Conservation (phyloP, 35 echinoderm and acorn worm species). For the Diadema setosum region DNA sequence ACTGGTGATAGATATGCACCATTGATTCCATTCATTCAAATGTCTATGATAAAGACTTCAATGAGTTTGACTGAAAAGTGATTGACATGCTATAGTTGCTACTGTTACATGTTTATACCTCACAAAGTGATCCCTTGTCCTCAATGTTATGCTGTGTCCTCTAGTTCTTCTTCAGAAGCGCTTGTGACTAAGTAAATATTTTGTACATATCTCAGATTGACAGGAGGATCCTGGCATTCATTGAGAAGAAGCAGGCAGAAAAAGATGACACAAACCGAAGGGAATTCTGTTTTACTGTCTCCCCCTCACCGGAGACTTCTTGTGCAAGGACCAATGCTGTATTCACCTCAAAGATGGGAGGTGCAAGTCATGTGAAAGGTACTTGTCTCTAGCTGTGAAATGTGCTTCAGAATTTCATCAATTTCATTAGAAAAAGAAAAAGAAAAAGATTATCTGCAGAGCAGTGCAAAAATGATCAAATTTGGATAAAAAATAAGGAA, state of each 20-base stretch:
- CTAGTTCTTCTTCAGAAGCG: not conserved
- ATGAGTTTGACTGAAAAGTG: no score
- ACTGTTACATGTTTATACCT: not conserved
- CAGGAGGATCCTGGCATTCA: slow-evolving; percentile 82
- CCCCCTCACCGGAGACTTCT: not conserved
- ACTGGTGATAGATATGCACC: no score
- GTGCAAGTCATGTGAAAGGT: slow-evolving; percentile 95
- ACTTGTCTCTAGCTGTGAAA: not conserved
- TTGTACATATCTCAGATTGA: slow-evolving; percentile 45
- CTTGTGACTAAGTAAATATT: not conserved
- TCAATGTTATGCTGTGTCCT: not conserved
- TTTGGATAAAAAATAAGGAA: not conserved
- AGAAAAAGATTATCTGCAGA: not conserved
- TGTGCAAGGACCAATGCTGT: slow-evolving; percentile 89
- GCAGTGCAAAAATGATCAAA: not conserved
- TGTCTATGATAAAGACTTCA: no score
- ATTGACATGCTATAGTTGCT: not conserved
- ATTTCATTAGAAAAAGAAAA: not conserved
- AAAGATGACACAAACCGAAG: slow-evolving; percentile 71
- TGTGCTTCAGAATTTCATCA: not conserved
- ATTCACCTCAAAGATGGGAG: slow-evolving; percentile 51
- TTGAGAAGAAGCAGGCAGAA: slow-evolving; percentile 77
- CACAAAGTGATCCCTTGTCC: not conserved
- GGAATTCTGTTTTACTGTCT: slow-evolving; percentile 58
- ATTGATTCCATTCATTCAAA: not conserved